phyloP scores from a whole-genome alignment of 1,140 invertebrate species.

The Fopius arisanus region DNA sequence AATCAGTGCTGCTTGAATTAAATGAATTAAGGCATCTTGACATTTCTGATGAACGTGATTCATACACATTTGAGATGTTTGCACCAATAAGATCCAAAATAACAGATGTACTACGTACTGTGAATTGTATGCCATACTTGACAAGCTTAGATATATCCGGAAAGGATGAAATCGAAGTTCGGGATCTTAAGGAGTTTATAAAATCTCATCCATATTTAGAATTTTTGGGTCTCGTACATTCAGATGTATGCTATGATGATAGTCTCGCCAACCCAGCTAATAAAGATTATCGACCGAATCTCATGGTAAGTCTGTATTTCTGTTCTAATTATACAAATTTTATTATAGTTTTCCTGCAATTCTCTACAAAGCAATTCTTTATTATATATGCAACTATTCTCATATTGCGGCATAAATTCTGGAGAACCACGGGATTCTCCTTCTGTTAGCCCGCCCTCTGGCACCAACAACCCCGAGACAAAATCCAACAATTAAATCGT shows the following conservation, averaged over 20 bases:
- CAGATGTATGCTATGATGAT: slow-evolving; percentile 69
- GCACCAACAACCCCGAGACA: no score
- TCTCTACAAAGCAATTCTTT: no score
- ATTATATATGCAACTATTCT: no score
- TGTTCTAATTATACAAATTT: no score
- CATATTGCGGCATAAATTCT: no score
- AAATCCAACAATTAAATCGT: no score
- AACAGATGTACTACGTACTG: slow-evolving; percentile 63
- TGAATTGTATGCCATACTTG: slow-evolving; percentile 69
- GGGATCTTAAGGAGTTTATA: slow-evolving; percentile 66
- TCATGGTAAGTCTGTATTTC: slow-evolving; percentile 56
- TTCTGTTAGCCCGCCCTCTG: no score
- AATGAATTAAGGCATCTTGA: slow-evolving; percentile 71
- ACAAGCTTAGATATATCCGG: slow-evolving; percentile 75
- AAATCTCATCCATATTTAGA: slow-evolving; percentile 63
- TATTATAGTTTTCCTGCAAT: no score
- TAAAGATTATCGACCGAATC: slow-evolving; percentile 58
- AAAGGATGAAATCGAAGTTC: slow-evolving; percentile 67
- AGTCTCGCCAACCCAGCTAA: slow-evolving; percentile 66
- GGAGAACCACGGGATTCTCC: no score
- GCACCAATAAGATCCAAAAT: slow-evolving; percentile 60
- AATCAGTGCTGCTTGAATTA: slow-evolving; percentile 69
- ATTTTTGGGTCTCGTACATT: slow-evolving; percentile 73
- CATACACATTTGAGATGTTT: slow-evolving; percentile 63
- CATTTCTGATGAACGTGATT: slow-evolving; percentile 71